phyloP scores from a whole-genome alignment of 2,113 vertebrate genomes.

The Neolamprologus hecqui region DNA sequence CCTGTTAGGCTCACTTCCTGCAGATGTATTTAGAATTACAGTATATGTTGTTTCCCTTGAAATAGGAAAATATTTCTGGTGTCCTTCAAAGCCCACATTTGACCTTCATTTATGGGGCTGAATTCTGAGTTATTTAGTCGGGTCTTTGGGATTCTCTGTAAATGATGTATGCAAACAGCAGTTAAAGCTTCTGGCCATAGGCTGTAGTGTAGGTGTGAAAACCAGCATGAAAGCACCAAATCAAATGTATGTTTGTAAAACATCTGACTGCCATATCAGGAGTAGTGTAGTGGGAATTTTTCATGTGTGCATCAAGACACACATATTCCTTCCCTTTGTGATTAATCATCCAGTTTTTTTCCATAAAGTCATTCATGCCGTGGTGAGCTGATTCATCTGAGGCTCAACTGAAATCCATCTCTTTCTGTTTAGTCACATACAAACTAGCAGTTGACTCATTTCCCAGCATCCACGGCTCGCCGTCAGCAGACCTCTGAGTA shows the following conservation, averaged over 20 bases:
- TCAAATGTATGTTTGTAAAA: background rate
- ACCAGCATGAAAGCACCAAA: background rate
- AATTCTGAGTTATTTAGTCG: background rate
- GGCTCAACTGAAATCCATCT: background rate
- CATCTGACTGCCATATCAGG: background rate
- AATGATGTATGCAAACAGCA: background rate
- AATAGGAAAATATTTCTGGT: background rate
- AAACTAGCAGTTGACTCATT: background rate
- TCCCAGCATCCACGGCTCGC: background rate
- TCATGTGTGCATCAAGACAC: background rate
- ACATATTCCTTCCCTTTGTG: background rate
- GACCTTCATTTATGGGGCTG: background rate
- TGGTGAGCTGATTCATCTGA: background rate
- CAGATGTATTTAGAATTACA: background rate
- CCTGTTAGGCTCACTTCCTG: background rate
- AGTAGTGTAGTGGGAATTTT: background rate
- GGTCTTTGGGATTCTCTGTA: background rate
- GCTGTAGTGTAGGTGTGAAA: background rate
- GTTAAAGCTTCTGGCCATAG: background rate
- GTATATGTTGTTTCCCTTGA: background rate
- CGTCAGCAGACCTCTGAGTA: background rate
- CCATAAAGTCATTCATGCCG: background rate
- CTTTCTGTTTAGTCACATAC: background rate
- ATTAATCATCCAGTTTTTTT: background rate
- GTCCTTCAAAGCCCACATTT: background rate